Conservation (phyloP, 2,888 invertebrate genomes). For the Cataglyphis livida region DNA sequence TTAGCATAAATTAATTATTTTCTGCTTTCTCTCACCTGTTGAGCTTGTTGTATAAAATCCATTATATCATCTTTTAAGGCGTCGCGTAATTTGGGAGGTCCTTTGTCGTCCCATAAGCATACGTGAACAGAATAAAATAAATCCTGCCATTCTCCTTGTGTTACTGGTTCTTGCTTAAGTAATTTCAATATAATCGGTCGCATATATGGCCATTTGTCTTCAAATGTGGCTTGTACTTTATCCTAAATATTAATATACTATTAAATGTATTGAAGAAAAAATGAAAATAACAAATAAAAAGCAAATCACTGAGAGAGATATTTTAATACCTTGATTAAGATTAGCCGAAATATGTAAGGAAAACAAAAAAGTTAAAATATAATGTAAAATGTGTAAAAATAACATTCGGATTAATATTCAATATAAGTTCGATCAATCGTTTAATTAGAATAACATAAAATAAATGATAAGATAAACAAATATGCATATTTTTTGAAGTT, state of each 20-base stretch:
- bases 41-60: slow-evolving; percentile 97
- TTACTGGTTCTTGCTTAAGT: slow-evolving; percentile 96
- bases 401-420: not conserved
- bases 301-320: not conserved
- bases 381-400: not conserved
- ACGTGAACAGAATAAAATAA: slow-evolving; percentile 98
- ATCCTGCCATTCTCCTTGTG: slow-evolving; percentile 98
- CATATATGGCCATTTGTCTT: slow-evolving; percentile 99
- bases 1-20: slow-evolving; percentile 3
- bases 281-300: not conserved
- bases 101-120: slow-evolving; percentile 99
- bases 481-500: slow-evolving; percentile 3
- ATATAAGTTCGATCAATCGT: not conserved
- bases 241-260: slow-evolving; percentile 85
- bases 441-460: not conserved
- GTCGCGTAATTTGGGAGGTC: slow-evolving; percentile 94
- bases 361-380: not conserved
- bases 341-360: not conserved
- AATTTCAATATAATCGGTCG: slow-evolving; percentile 97
- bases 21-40: slow-evolving; percentile 87
- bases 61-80: slow-evolving; percentile 96
- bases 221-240: slow-evolving; percentile 94
- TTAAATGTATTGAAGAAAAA: slow-evolving; percentile 8
- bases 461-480: not conserved
- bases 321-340: not conserved